phyloP scores from a whole-genome alignment of 2,797 vertebrate genomes.

The Schizothorax lantsangensis region DNA sequence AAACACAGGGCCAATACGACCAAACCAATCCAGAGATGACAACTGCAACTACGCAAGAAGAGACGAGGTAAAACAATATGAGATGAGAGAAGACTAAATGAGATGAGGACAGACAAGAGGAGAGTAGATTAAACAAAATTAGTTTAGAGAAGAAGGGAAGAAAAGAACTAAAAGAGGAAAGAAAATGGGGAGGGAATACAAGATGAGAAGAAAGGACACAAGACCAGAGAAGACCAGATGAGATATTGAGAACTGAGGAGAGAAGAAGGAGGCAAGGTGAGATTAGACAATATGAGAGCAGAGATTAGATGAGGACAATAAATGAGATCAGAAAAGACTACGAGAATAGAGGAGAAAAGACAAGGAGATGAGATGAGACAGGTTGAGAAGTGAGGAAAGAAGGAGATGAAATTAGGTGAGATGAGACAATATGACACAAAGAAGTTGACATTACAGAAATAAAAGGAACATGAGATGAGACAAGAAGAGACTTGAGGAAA shows the following conservation, averaged over 20 bases:
- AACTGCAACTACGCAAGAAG: conserved; percentile 54
- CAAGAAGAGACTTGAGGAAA: background rate
- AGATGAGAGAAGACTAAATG: conserved; percentile 46
- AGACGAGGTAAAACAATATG: conserved; percentile 48
- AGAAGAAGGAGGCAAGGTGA: background rate
- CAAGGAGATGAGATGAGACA: background rate
- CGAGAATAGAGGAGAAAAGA: background rate
- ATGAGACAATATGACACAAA: background rate
- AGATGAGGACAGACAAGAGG: conserved; percentile 57
- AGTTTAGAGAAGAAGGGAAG: background rate
- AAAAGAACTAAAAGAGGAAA: background rate
- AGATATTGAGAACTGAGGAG: conserved; percentile 33
- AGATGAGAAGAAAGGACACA: background rate
- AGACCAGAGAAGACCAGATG: conserved; percentile 23
- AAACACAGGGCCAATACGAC: conserved; percentile 24
- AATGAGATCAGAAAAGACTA: background rate
- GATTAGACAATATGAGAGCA: background rate
- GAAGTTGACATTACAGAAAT: background rate
- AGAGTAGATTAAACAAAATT: background rate
- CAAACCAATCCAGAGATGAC: conserved; percentile 47
- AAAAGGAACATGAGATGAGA: background rate
- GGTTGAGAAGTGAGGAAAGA: background rate
- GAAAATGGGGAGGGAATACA: conserved; percentile 50
- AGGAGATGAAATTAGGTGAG: background rate
- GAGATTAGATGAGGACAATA: background rate